These are phyloP conservation scores for Athene cunicularia DNA, from an alignment of 2,113 vertebrate genomes.

Conservation along the genomic window DNA sequence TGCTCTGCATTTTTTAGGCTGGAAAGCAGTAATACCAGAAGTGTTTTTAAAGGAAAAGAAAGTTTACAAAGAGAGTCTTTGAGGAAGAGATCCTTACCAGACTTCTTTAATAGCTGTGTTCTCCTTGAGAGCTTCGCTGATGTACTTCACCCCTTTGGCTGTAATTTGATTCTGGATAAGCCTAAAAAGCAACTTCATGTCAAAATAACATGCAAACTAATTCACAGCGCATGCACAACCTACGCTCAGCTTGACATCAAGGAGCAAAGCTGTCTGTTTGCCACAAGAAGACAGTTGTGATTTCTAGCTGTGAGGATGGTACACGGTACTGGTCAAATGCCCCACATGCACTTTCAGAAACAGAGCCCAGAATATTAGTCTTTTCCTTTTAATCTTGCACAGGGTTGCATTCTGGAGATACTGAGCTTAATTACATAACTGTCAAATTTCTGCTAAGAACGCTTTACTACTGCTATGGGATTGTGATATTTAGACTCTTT, in stretches of 20 bases:
- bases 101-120: slow-evolving; percentile 78
- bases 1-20: neutral
- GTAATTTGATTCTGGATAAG: slow-evolving; percentile 83
- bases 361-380: neutral
- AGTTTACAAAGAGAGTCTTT: neutral
- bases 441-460: neutral
- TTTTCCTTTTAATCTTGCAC: neutral
- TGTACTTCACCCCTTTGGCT: slow-evolving; percentile 66
- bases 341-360: neutral
- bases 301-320: neutral
- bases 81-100: slow-evolving; percentile 70
- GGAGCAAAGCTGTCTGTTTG: neutral
- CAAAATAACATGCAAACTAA: neutral
- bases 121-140: slow-evolving; percentile 69
- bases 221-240: neutral
- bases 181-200: slow-evolving; percentile 62
- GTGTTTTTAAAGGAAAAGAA: neutral
- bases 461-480: neutral
- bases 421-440: neutral
- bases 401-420: neutral
- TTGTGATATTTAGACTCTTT: neutral
- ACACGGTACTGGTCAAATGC: neutral
- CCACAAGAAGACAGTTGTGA: neutral
- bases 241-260: fast-evolving
- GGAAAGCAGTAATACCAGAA: neutral